Evolutionary conservation across 2,888 invertebrate species (phyloP), one percentile per base, ranked within the genome.

Genomic region (Willowsia nigromaculata): DNA sequence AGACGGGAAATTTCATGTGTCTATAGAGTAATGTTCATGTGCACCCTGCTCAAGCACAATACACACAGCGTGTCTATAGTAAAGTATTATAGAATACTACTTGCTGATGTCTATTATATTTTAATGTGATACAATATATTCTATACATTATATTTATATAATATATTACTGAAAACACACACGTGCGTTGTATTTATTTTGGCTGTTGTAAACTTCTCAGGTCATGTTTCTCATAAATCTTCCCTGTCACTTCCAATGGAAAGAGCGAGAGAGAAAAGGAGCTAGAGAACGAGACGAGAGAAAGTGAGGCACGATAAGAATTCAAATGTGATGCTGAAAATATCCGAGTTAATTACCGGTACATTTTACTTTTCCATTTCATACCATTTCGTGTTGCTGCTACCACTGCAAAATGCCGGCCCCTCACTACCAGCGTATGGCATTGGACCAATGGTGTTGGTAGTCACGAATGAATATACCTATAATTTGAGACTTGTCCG

Each of bases 161-260:
- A 74, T 25, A 74, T 74, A 47, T 25, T 47, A 74, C 25, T 50
- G 47, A 76, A 50, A 47, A 76, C 76, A 76, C 50, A 76, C 76
- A 76, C 76, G 76, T 76, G 76, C 76, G 47, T 76, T 76, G 76
- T 76, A 50, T 76, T 76, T 76, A 76, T 76, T 76, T 76, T 76
- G 43, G 22, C 71, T 43, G 50, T 47, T 76, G 76, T 76, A 76
- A 76, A 76, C 76, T 80, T 80, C 25, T 56, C 56, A 80, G 80
- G 56, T 80, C 56, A 56, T 53, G 80, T 80, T 80, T 80, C 80
- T 80, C 80, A 80, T 80, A 80, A 80, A 80, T 80, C 80, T 80
- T 80, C 56, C 37, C 80, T 80, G 80, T 56, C 80, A 80, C 37
- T 53, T 80, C 80, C 76, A 76, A n/a, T 71, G 71, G 71, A 71